Base-by-base conservation (phyloP, 2,888 invertebrate genomes). In the Rosalia funebris region DNA sequence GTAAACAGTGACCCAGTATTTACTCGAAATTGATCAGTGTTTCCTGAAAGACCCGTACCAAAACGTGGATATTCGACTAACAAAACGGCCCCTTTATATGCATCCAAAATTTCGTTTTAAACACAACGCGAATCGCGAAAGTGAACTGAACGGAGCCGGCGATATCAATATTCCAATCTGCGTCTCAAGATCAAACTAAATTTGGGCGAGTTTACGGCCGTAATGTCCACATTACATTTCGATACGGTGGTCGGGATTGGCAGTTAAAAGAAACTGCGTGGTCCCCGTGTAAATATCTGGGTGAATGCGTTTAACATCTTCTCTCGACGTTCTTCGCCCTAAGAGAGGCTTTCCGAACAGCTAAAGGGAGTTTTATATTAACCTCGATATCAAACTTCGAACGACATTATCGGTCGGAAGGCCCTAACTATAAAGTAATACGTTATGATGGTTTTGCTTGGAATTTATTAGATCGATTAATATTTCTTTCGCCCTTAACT, bases 221-320 rank as follows among this genome's bases (percentile, higher is more conserved):
- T n/a, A 44, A 44, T 20, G 44, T 44, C 44, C 25, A 44, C 25
- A 44, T 44, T 44, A 44, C 20, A 20, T 19, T 44, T 44, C 44
- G 20, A 44, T 44, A 20, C 19, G 20, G 14, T 44, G 20, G 20
- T 14, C 20, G 25, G 44, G 44, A 19, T 20, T 20, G 25, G 25
- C 44, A 25, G 25, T 44, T 34, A 44, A 25, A 44, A 44, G 44
- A 44, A 44, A 19, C 25, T 20, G 44, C 25, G 44, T 14, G 25
- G 25, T 11, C 12, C n/a, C 44, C 12, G 20, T 44, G 44, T 14
- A 44, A 44, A 25, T 44, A 25, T 11, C 14, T 44, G 11, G 44
- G 11, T 12, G 25, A 25, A 44, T 12, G 25, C 25, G 19, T 19
- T 44, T 44, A 20, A 44, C 44, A 14, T 44, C 17, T 41, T 41